Evolutionary conservation across 1,140 invertebrate genomes (phyloP).

Genomic region (Cotesia vestalis): DNA sequence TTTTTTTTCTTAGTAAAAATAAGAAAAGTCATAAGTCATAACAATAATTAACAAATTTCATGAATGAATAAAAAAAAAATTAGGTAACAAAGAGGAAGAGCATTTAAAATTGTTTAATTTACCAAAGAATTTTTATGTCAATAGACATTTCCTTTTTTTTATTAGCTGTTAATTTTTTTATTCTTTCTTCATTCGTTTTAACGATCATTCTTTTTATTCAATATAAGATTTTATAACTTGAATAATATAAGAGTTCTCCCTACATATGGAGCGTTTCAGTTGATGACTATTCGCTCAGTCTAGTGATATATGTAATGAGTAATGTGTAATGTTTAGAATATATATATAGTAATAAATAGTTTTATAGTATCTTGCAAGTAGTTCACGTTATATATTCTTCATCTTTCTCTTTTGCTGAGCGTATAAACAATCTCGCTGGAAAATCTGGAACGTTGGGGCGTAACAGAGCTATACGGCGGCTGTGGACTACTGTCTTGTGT

Average conservation of each 20-base stretch:
- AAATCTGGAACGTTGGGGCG: conserved; percentile 56
- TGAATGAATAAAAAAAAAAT: not conserved
- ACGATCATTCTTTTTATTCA: not conserved
- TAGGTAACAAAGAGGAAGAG: conserved; percentile 19
- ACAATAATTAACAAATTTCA: not conserved
- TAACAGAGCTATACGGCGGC: not conserved
- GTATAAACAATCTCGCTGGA: conserved; percentile 62
- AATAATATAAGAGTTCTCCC: conserved; percentile 3
- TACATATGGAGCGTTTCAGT: conserved; percentile 47
- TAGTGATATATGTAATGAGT: too few relatives aligned
- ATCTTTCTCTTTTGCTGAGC: conserved; percentile 32
- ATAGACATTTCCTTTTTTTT: conserved; percentile 35
- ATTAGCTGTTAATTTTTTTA: too few relatives aligned
- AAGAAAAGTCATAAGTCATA: not conserved
- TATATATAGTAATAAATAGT: not conserved
- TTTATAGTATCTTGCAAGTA: conserved; percentile 47
- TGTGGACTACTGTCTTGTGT: too few relatives aligned
- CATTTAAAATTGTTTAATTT: conserved; percentile 20
- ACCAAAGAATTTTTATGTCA: conserved; percentile 22
- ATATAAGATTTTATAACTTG: not conserved
- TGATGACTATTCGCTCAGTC: conserved; percentile 18
- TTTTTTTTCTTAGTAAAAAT: too few relatives aligned
- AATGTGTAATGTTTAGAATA: not conserved
- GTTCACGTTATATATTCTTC: conserved; percentile 57
- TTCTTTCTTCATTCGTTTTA: conserved; percentile 17